Conservation (phyloP, 2,797 vertebrate genomes). For the Varecia variegata region DNA sequence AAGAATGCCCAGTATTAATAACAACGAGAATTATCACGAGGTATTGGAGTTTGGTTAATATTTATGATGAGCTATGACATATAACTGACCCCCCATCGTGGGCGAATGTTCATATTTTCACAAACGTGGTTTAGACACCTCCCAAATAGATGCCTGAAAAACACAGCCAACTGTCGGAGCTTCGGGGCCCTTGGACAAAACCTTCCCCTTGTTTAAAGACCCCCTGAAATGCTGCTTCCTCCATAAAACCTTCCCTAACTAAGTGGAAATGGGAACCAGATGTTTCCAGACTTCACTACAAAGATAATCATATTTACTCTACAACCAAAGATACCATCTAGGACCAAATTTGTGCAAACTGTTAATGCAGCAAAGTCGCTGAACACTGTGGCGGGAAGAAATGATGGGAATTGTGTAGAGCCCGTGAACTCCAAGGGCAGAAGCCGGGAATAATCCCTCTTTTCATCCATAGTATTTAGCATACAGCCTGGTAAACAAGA, state of each 20-base stretch:
- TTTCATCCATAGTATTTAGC: neutral
- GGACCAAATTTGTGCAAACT: conserved; percentile 63
- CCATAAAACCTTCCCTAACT: conserved; percentile 74
- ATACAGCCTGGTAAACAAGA: neutral
- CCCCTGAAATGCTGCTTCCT: conserved; percentile 75
- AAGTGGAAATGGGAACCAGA: conserved; percentile 79
- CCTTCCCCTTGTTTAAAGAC: conserved; percentile 73
- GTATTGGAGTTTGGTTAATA: neutral
- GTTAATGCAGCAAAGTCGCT: conserved; percentile 62
- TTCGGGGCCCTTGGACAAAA: conserved; percentile 60
- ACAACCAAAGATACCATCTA: conserved; percentile 73
- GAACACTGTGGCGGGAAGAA: neutral
- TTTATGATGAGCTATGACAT: conserved; percentile 29
- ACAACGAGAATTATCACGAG: neutral
- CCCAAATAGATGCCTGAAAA: conserved; percentile 65
- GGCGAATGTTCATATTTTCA: conserved; percentile 51
- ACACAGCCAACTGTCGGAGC: conserved; percentile 32
- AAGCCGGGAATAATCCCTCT: neutral
- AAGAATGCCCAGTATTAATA: conserved; percentile 27
- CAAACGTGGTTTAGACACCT: conserved; percentile 55
- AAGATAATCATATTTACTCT: conserved; percentile 76
- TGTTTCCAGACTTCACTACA: conserved; percentile 65
- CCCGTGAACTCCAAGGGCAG: conserved; percentile 7
- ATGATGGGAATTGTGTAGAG: neutral
- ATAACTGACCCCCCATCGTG: neutral